Conservation (phyloP, 92 coral and sea anemone genomes). For the Pocillopora meandrina region DNA sequence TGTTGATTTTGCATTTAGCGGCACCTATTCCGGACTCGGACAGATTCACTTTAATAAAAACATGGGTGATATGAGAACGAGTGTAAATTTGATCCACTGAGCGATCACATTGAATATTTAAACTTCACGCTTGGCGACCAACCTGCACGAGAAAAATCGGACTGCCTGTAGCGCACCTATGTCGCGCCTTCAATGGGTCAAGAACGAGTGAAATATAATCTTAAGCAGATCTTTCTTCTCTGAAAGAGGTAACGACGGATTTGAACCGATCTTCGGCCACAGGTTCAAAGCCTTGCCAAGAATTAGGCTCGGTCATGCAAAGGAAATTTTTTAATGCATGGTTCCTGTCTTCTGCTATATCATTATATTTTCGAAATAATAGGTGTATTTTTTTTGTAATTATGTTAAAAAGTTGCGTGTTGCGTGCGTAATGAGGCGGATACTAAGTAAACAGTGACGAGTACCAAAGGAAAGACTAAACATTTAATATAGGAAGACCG, state of each 20-base stretch:
- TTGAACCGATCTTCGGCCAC: not conserved
- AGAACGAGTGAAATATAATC: not conserved
- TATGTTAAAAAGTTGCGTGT: constrained; percentile 13
- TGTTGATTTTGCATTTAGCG: constrained; percentile 4
- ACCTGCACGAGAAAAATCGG: not conserved
- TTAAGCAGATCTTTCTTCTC: no score
- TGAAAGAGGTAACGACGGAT: not conserved
- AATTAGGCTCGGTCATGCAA: no score
- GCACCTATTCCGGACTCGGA: not conserved
- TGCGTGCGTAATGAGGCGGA: constrained; percentile 14
- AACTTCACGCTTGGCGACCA: constrained; percentile 27
- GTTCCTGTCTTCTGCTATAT: not conserved
- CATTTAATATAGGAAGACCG: not conserved
- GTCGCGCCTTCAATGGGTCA: not conserved
- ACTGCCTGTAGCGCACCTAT: not conserved
- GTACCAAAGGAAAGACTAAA: constrained; percentile 4
- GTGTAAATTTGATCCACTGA: not conserved
- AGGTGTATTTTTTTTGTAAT: not conserved
- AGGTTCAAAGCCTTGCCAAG: no score
- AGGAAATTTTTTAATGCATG: no score
- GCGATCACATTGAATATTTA: constrained; percentile 9
- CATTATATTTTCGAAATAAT: not conserved
- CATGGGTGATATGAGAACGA: not conserved
- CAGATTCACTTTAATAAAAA: not conserved
- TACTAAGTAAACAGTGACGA: not conserved